Base-by-base conservation (phyloP, 2,113 vertebrate genomes). In the Xyliphius kryptos region DNA sequence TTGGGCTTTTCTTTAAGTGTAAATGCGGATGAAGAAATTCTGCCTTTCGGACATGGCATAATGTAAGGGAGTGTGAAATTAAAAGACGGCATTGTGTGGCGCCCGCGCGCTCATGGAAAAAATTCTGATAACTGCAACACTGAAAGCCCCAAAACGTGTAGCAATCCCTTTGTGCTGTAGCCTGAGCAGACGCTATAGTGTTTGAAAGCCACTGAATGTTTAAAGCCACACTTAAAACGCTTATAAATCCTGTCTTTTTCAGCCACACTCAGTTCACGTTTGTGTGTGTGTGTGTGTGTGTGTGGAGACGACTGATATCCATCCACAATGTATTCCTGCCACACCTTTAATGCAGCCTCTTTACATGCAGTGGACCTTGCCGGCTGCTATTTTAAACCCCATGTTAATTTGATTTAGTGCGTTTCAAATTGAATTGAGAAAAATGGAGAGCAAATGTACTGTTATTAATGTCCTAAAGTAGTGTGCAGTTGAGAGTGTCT, bases 51-150 rank as follows among this genome's bases (percentile, higher is more conserved):
- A 84, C 77, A 86, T 86, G 85, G 80, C 78, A 74, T 85, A 83
- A 87, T 84, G 83, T 86, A 86, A 86, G 83, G 79, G 83, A 85
- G 82, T 85, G 85, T 87, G 86, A 88, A 89, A 86, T 88, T 83
- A 85, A 86, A 85, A 74, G 75, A 77, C 80, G 73, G 81, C 79
- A 83, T 86, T 87, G 85, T 84, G 80, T 76, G 76, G 65, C 9
- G 69, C 70, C 52, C 74, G 66, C 72, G 78, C 68, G 75, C 81
- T 87, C 87, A 89, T 88, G 84, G 80, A n/a, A 79, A 67, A 84
- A 83, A 83, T 86, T 85, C 83, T 85, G 82, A 86, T 82, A 85
- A 81, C 81, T 85, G 83, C 82, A 87, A 86, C 83, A 87, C 85
- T 82, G 81, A 82, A 87, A 86, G 84, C 82, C 78, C 81, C 74